Evolutionary conservation across 2,113 vertebrate genomes (phyloP).

Genomic region (Chaetodon auriga): DNA sequence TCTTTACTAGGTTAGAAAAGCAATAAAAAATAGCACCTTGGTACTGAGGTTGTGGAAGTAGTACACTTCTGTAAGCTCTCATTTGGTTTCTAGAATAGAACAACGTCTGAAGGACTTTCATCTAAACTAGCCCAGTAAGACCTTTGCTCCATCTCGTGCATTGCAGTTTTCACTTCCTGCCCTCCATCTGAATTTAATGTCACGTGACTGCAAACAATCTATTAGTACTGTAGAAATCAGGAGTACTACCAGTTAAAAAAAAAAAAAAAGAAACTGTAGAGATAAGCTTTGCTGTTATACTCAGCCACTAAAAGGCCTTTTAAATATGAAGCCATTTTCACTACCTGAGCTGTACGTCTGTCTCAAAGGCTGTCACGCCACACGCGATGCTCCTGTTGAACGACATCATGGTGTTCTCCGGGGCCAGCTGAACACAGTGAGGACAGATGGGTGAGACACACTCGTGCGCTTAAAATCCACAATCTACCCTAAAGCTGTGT

Average conservation of each 20-base stretch:
- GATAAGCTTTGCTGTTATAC: not conserved
- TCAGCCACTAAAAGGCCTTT: not conserved
- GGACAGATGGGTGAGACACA: slow-evolving; percentile 55
- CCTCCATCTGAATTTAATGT: too few species aligned
- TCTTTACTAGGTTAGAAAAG: slow-evolving; percentile 78
- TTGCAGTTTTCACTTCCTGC: too few species aligned
- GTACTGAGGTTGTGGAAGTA: too few species aligned
- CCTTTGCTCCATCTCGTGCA: too few species aligned
- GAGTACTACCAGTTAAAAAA: too few species aligned
- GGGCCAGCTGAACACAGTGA: slow-evolving; percentile 88
- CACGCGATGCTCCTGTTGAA: slow-evolving; percentile 87
- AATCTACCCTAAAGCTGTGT: slow-evolving; percentile 35
- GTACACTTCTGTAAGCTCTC: too few species aligned
- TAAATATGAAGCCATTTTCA: not conserved
- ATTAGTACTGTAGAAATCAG: too few species aligned
- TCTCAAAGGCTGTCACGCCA: slow-evolving; percentile 89
- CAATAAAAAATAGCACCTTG: not conserved
- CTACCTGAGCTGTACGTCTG: slow-evolving; percentile 93
- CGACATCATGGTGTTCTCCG: slow-evolving; percentile 97
- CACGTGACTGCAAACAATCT: too few species aligned
- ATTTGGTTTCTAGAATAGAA: too few species aligned
- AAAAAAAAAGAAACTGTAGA: too few species aligned
- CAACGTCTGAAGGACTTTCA: too few species aligned
- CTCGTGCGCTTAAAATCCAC: slow-evolving; percentile 20
- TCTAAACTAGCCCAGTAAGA: too few species aligned